Conservation (phyloP, 2,888 invertebrate species). For the Acrocyrtus sp. region DNA sequence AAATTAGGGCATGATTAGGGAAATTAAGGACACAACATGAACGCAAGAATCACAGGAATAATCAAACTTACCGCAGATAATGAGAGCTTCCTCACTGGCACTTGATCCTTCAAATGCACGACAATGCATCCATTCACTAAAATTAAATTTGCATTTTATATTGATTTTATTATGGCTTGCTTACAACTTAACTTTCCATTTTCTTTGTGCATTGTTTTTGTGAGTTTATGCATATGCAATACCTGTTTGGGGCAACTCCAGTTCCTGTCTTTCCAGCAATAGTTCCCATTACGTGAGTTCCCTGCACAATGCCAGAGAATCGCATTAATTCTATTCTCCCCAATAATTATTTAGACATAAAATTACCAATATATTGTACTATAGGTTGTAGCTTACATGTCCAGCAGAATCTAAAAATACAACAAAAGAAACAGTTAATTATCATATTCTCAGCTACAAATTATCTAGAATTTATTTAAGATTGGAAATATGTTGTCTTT, state of each 20-base stretch:
- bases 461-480: neutral
- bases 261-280: constrained; percentile 40
- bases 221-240: no score
- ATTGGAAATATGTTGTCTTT: neutral
- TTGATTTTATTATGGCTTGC: no score
- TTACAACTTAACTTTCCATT: no score
- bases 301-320: no score
- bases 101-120: constrained; percentile 20
- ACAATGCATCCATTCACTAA: constrained; percentile 35
- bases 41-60: neutral
- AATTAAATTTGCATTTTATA: no score
- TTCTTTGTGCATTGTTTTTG: no score
- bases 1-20: neutral
- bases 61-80: constrained; percentile 30
- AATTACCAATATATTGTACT: no score
- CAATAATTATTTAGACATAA: no score
- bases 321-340: no score
- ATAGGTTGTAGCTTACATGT: no score
- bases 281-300: constrained; percentile 48
- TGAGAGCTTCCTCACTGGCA: constrained; percentile 43
- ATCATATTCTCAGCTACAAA: no score
- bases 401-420: constrained; percentile 6
- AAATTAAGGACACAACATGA: neutral
- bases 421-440: no score
- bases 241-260: constrained; percentile 45